phyloP scores from a whole-genome alignment of 2,113 vertebrate genomes.

The Chamaea fasciata region DNA sequence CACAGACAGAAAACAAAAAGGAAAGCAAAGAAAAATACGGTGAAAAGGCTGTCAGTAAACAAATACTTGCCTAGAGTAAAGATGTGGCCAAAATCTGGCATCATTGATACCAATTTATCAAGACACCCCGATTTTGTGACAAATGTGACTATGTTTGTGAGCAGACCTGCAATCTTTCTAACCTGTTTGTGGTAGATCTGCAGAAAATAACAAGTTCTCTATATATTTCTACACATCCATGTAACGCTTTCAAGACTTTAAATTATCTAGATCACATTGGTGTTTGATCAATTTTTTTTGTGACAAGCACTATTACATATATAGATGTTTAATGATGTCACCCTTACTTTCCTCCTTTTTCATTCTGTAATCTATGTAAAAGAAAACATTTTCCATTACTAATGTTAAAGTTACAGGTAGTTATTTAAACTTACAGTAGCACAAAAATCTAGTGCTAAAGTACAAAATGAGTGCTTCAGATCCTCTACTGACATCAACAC shows the following conservation, averaged over 20 bases:
- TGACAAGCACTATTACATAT: neutral
- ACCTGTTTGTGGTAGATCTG: neutral
- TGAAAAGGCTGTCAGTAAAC: neutral
- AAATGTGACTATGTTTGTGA: neutral
- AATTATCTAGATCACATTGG: neutral
- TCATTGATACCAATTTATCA: neutral
- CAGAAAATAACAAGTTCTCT: neutral
- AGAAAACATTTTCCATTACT: neutral
- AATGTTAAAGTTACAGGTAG: neutral
- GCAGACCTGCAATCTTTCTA: neutral
- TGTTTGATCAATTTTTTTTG: neutral
- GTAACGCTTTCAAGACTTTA: neutral
- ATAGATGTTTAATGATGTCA: conserved; percentile 67
- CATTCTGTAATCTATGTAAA: conserved; percentile 62
- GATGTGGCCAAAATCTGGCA: neutral
- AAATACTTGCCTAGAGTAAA: neutral
- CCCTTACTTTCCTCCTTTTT: conserved; percentile 74
- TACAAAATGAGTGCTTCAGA: neutral
- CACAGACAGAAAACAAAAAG: neutral
- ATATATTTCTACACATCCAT: neutral
- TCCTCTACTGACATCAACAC: neutral
- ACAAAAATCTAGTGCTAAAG: neutral
- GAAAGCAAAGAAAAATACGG: neutral
- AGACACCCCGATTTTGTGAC: neutral
- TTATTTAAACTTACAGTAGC: neutral